A percentile compares a stretch with the other conserved stretches of the same genome.
phyloP scores from a whole-genome alignment of 2,888 invertebrate genomes.

The Erannis defoliaria region DNA sequence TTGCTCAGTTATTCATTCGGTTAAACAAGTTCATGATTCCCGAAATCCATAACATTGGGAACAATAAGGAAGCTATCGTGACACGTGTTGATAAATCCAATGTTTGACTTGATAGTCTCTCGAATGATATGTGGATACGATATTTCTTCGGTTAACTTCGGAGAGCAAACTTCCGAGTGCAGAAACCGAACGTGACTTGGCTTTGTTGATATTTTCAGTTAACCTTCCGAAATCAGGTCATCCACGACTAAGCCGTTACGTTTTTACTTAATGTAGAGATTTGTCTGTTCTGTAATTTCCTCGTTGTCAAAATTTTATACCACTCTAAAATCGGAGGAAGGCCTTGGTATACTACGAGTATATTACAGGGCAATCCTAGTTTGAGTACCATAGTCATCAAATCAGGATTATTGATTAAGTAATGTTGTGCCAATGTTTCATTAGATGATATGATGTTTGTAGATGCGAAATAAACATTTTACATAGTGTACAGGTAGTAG shows the following conservation, averaged over 20 bases:
- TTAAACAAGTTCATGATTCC: background rate
- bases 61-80: background rate
- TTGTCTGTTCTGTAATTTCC: too few relatives aligned
- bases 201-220: constrained; percentile 21
- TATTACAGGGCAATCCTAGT: too few relatives aligned
- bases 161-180: constrained; percentile 1
- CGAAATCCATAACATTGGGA: background rate
- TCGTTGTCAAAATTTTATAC: too few relatives aligned
- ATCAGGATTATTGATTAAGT: too few relatives aligned
- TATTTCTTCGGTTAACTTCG: constrained; percentile 8
- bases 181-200: constrained; percentile 3
- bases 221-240: constrained; percentile 11
- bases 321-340: too few relatives aligned
- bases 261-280: too few relatives aligned
- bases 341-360: too few relatives aligned
- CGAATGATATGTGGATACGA: background rate
- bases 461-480: too few relatives aligned
- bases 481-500: too few relatives aligned
- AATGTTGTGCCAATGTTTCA: too few relatives aligned
- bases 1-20: background rate
- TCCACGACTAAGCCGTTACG: background rate
- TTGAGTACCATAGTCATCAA: too few relatives aligned
- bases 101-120: constrained; percentile 10
- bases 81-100: constrained; percentile 6
- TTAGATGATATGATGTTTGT: too few relatives aligned